Evolutionary conservation across 1,140 invertebrate genomes (phyloP).

Genomic region (Pararge aegeria): DNA sequence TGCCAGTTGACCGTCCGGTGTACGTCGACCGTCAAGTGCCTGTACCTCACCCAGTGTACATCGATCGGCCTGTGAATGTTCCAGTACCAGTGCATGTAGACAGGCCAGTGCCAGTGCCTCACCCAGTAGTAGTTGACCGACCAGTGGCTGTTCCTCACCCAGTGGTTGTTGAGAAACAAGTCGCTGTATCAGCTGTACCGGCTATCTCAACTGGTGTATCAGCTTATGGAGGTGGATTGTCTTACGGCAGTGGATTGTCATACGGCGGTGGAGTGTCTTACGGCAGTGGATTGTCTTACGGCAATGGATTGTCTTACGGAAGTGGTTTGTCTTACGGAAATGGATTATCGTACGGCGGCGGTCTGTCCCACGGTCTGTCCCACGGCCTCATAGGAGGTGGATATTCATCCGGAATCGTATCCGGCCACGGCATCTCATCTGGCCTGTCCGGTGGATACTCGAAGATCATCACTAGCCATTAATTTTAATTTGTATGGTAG

Average conservation of each 20-base stretch:
- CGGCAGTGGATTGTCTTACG: conserved; percentile 10
- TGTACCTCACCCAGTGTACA: conserved; percentile 63
- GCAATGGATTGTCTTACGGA: conserved; percentile 22
- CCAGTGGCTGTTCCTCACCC: conserved; percentile 62
- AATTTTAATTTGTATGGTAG: conserved; percentile 22
- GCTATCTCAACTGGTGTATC: not conserved
- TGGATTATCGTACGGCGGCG: conserved; percentile 15
- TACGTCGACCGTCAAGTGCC: conserved; percentile 66
- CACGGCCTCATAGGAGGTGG: conserved; percentile 13
- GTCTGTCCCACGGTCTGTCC: conserved; percentile 16
- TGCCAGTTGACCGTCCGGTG: conserved; percentile 69
- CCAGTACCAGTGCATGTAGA: conserved; percentile 65
- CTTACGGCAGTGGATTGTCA: conserved; percentile 8
- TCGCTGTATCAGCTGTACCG: conserved; percentile 33
- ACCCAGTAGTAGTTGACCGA: conserved; percentile 63
- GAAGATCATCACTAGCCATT: conserved; percentile 41
- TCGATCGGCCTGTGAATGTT: conserved; percentile 58
- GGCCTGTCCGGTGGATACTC: conserved; percentile 34
- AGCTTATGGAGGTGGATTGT: not conserved
- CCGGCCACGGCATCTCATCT: conserved; percentile 20
- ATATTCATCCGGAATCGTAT: conserved; percentile 19
- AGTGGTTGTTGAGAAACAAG: conserved; percentile 47
- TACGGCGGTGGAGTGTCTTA: conserved; percentile 15
- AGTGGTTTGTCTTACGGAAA: conserved; percentile 24
- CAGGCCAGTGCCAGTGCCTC: conserved; percentile 63